Evolutionary conservation across 2,888 invertebrate genomes (phyloP).

Genomic region (Drosophila koepferae): DNA sequence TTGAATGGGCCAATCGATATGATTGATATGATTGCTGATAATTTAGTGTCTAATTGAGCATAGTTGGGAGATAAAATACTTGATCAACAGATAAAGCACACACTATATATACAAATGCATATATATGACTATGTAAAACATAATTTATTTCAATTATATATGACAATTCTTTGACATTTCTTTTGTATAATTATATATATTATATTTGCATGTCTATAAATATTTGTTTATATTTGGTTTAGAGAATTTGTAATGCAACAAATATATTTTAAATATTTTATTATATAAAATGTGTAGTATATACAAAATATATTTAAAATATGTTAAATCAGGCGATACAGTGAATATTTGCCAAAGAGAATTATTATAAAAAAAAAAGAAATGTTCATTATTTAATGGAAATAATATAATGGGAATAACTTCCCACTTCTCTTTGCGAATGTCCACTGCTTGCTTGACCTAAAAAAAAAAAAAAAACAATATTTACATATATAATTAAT

Average conservation of each 20-base stretch:
- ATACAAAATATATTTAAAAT: not conserved
- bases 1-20: constrained; percentile 47
- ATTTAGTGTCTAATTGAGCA: constrained; percentile 51
- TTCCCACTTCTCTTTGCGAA: not conserved
- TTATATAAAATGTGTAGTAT: not conserved
- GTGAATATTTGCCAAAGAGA: not conserved
- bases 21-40: constrained; percentile 58
- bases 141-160: constrained; percentile 31
- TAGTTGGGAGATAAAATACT: constrained; percentile 1
- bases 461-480: not conserved
- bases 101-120: not conserved
- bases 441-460: not conserved
- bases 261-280: not conserved
- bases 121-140: not conserved
- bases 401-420: too few species aligned
- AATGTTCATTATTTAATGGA: not conserved
- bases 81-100: not conserved
- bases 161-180: not conserved
- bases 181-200: not conserved
- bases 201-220: constrained; percentile 8
- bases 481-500: constrained; percentile 9
- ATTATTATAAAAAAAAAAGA: not conserved
- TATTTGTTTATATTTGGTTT: not conserved
- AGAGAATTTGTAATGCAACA: not conserved
- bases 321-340: not conserved